Percentiles rank a stretch among this genome's conserved stretches.
Conservation (phyloP, 1,140 invertebrate species). For the Danaus melanippus region DNA sequence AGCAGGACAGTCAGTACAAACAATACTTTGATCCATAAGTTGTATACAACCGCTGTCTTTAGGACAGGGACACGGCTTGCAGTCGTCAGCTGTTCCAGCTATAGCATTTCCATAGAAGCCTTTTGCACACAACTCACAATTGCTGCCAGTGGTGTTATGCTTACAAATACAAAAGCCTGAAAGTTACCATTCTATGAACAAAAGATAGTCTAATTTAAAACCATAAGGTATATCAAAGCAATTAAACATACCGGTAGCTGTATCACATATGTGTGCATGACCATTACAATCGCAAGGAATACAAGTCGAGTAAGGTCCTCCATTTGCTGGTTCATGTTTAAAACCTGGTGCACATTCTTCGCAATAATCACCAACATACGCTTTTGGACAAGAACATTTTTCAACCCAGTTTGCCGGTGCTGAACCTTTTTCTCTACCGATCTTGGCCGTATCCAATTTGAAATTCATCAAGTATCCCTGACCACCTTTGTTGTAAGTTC, state of each 20-base stretch:
- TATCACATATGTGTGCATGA: conserved; percentile 96
- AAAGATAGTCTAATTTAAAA: not conserved
- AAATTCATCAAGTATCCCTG: conserved; percentile 92
- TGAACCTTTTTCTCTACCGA: conserved; percentile 85
- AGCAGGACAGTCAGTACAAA: conserved; percentile 94
- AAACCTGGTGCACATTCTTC: conserved; percentile 97
- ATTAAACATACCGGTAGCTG: conserved; percentile 83
- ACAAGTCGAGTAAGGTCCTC: conserved; percentile 93
- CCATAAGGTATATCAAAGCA: not conserved
- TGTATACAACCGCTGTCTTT: conserved; percentile 93
- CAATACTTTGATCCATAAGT: conserved; percentile 85
- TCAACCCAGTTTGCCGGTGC: conserved; percentile 93
- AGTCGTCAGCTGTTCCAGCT: conserved; percentile 87
- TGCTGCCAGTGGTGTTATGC: conserved; percentile 96
- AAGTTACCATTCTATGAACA: conserved; percentile 7
- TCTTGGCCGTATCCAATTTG: conserved; percentile 86
- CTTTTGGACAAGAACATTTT: conserved; percentile 92
- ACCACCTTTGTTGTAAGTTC: conserved; percentile 88
- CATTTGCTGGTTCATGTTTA: conserved; percentile 89
- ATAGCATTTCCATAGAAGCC: conserved; percentile 97
- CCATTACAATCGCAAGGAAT: conserved; percentile 96
- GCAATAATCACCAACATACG: conserved; percentile 96
- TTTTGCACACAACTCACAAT: conserved; percentile 93
- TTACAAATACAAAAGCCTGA: conserved; percentile 95
- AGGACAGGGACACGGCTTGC: conserved; percentile 95